phyloP scores from a whole-genome alignment of 2,113 vertebrate species.

The Chroicocephalus ridibundus region DNA sequence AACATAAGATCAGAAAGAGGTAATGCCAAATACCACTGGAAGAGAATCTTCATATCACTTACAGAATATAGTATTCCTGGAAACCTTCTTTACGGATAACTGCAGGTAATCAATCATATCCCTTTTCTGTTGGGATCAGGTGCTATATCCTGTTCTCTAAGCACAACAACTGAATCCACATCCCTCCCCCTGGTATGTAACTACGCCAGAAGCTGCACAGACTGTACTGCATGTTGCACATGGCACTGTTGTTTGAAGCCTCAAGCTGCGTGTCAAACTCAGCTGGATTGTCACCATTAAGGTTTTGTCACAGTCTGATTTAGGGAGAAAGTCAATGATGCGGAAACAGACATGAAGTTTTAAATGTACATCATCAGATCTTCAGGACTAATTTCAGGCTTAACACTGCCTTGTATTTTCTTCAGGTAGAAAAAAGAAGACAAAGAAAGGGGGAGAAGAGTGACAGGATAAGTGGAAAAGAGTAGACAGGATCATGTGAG shows the following conservation, averaged over 20 bases:
- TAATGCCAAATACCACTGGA: background rate
- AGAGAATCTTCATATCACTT: rapidly evolving
- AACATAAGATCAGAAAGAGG: background rate
- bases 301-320: background rate
- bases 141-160: background rate
- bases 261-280: background rate
- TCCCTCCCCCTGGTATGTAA: background rate
- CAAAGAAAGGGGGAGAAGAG: background rate
- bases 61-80: background rate
- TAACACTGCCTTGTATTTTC: background rate
- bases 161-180: background rate
- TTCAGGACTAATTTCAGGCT: background rate
- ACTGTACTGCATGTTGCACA: background rate
- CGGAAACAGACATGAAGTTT: background rate
- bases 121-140: background rate
- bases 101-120: background rate
- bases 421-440: background rate
- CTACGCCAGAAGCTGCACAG: background rate
- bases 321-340: background rate
- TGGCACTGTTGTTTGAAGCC: background rate
- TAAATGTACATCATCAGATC: background rate
- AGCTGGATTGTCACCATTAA: background rate
- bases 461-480: background rate
- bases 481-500: background rate
- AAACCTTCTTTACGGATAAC: background rate